These are phyloP conservation scores for Cryptoprocta ferox DNA, from an alignment of 2,797 vertebrate species.

Conservation along the genomic window DNA sequence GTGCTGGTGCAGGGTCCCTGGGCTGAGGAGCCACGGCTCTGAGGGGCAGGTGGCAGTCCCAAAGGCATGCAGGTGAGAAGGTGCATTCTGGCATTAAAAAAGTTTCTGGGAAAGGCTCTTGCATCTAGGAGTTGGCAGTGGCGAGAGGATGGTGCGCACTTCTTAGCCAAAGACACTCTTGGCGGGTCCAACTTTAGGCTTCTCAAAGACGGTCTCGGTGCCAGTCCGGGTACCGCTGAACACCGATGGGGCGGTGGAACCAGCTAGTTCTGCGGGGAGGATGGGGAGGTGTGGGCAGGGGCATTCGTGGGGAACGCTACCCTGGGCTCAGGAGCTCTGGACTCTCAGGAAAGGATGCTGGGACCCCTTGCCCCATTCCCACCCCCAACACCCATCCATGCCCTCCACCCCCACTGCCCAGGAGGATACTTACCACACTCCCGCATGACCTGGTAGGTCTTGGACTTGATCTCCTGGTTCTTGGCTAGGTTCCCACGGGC, in stretches of 20 bases:
- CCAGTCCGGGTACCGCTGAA: conserved; percentile 93
- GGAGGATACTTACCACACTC: conserved; percentile 93
- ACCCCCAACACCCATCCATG: background rate
- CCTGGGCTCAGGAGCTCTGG: background rate
- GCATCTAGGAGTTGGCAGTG: background rate
- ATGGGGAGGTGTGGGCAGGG: background rate
- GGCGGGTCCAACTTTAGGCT: conserved; percentile 86
- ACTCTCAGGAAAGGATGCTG: background rate
- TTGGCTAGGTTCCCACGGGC: conserved; percentile 93
- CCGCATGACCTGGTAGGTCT: conserved; percentile 97
- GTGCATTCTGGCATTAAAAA: background rate
- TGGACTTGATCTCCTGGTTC: conserved; percentile 95
- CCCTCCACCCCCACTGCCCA: fast-evolving
- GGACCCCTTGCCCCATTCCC: background rate
- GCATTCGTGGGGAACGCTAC: background rate
- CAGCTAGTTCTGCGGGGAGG: conserved; percentile 91
- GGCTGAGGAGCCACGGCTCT: background rate
- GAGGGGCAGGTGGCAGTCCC: background rate
- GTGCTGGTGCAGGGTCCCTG: background rate
- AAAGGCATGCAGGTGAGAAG: background rate
- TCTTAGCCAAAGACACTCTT: conserved; percentile 92
- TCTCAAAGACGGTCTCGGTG: conserved; percentile 92
- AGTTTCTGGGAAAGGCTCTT: conserved; percentile 31
- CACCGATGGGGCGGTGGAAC: conserved; percentile 93
- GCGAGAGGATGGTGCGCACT: fast-evolving